Conservation (phyloP, 2,113 vertebrate genomes). For the Petrocephalus zakoni region DNA sequence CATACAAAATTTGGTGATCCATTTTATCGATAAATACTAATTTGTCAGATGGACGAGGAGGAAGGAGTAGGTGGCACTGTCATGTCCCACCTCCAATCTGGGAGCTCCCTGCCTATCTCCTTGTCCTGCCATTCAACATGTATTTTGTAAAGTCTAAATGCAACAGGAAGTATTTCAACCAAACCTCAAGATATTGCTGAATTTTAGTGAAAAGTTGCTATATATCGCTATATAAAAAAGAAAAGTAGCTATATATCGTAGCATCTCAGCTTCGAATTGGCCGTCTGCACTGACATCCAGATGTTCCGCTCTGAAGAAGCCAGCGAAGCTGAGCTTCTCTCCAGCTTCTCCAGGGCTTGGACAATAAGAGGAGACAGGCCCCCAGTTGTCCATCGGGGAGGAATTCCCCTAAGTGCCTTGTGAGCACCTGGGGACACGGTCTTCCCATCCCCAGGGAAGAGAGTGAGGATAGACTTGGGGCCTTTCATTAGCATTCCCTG, state of each 20-base stretch:
- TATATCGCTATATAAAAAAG: not conserved
- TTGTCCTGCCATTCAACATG: not conserved
- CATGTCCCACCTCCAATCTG: not conserved
- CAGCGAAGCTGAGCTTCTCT: not conserved
- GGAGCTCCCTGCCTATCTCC: not conserved
- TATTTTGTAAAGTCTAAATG: not conserved
- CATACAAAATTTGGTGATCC: not conserved
- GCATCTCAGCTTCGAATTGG: not conserved
- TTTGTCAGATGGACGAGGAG: not conserved
- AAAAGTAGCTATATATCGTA: not conserved
- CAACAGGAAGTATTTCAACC: not conserved
- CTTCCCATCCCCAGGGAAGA: slow-evolving; percentile 30
- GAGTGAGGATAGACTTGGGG: slow-evolving; percentile 32
- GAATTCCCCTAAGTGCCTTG: slow-evolving; percentile 50
- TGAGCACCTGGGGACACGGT: slow-evolving; percentile 33
- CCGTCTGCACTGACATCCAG: not conserved
- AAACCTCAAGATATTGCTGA: not conserved
- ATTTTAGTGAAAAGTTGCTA: not conserved
- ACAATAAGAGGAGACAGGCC: slow-evolving; percentile 59
- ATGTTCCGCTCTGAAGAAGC: slow-evolving; percentile 6
- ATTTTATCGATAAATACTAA: not conserved
- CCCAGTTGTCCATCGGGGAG: slow-evolving; percentile 53
- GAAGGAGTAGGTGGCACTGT: not conserved
- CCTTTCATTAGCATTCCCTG: slow-evolving; percentile 61
- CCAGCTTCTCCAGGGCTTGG: not conserved